A percentile compares a stretch with the other conserved stretches of the same genome.
phyloP scores from a whole-genome alignment of 2,888 invertebrate species.

The Pristionchus arcanus region DNA sequence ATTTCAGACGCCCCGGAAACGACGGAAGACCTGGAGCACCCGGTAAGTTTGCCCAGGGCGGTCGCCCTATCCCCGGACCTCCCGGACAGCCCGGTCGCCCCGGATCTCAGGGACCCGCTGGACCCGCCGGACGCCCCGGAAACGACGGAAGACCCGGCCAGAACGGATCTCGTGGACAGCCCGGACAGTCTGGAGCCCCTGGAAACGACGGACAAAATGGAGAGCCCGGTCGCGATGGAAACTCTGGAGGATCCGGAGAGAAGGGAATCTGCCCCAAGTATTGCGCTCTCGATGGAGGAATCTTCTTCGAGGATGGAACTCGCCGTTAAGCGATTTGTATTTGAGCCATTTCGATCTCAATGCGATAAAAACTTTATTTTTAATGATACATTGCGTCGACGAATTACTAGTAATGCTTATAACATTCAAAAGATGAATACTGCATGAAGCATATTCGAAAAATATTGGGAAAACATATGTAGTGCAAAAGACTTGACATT shows the following conservation, averaged over 20 bases:
- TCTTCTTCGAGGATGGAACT: constrained; percentile 58
- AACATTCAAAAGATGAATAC: no score
- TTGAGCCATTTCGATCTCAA: not conserved
- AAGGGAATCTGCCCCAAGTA: constrained; percentile 60
- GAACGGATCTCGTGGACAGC: no score
- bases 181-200: no score
- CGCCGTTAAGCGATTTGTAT: constrained; percentile 34
- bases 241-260: constrained; percentile 62
- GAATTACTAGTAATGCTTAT: not conserved
- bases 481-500: no score
- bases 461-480: no score
- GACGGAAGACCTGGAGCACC: constrained; percentile 58
- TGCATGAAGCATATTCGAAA: no score
- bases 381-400: not conserved
- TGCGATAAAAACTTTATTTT: not conserved
- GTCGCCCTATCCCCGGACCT: not conserved
- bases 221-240: no score
- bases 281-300: constrained; percentile 66
- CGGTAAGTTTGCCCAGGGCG: constrained; percentile 56
- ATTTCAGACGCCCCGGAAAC: no score
- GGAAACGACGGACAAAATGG: no score
- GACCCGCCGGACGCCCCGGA: constrained; percentile 65
- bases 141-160: constrained; percentile 62
- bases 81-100: constrained; percentile 58
- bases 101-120: constrained; percentile 56